Evolutionary conservation across 2,888 invertebrate species (phyloP), one percentile per base, ranked within the genome.

Genomic region (Apotomis turbidana): DNA sequence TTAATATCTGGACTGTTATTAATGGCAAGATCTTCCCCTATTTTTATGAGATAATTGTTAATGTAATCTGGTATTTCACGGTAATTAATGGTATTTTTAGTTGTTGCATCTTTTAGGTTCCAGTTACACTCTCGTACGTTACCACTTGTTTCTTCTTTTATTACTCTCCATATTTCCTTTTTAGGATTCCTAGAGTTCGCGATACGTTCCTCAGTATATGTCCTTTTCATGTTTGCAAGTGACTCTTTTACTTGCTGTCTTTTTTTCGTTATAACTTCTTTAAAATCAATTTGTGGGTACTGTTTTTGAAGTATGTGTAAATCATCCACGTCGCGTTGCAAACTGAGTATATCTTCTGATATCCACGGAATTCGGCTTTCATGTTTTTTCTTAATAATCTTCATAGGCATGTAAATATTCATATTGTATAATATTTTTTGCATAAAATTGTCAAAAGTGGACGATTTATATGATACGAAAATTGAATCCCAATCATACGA

Each of bases 261-360:
- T 60, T 38, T 60, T 60, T 5, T 44, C 9, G 41, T n/a, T n/a
- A 41, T 44, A 60, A 13, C 4, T 10, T 62, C 62, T 51, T 51
- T 36, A n/a, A 62, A 36, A 5, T 62, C n/a, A n/a, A 62, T 62
- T n/a, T 62, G 27, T 51, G 36, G 62, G n/a, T 36, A 62, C 51
- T 62, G 62, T 5, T 3, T 62, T 6, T 36, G 51, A 6, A 62
- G 10, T 6, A 51, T 9, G 9, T 62, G 36, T n/a, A 62, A 27
- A 36, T 62, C 62, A 8, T 36, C 6, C 5, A 62, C 12, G 12
- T 62, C 62, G 12, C 36, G 8, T n/a, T 62, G 62, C n/a, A 62
- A 36, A 12, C 36, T 62, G 3, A 51, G 49, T 51, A 51, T 36
- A 12, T 3, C 36, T 62, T 62, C n/a, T n/a, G 62, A 9, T 5